A percentile compares a stretch with the other conserved stretches of the same genome.
phyloP scores from a whole-genome alignment of 2,797 vertebrate species.

The Tapera naevia region DNA sequence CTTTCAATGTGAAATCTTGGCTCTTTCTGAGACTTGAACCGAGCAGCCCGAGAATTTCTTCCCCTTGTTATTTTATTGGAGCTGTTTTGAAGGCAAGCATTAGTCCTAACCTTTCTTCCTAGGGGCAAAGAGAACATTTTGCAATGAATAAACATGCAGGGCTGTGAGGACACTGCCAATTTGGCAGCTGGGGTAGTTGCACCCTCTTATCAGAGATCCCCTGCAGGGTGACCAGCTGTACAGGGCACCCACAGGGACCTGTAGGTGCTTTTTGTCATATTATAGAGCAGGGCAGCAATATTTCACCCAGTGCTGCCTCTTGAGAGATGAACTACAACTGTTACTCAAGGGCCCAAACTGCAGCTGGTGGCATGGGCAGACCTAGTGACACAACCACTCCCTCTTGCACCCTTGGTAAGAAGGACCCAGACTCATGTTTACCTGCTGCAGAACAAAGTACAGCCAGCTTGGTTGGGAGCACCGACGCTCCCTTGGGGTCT shows the following conservation, averaged over 20 bases:
- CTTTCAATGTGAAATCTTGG: not conserved
- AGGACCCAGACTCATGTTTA: not conserved
- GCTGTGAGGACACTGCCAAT: not conserved
- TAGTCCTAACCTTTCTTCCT: not conserved
- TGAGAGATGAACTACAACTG: not conserved
- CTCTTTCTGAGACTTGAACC: not conserved
- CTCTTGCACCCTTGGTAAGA: not conserved
- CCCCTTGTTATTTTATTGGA: not conserved
- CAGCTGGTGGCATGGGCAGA: not conserved
- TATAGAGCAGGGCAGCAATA: not conserved
- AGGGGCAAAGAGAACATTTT: not conserved
- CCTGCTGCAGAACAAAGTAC: not conserved
- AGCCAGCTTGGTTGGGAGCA: rapidly evolving
- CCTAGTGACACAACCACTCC: not conserved
- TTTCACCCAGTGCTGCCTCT: not conserved
- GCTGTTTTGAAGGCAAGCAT: not conserved
- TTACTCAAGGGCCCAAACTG: not conserved
- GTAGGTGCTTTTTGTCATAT: not conserved
- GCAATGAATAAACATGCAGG: not conserved
- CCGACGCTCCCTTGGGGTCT: rapidly evolving
- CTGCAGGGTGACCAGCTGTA: not conserved
- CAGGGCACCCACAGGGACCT: not conserved
- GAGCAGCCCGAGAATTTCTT: not conserved
- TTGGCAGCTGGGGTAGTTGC: not conserved
- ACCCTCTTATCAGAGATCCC: not conserved